These are phyloP conservation scores for Drosophila paramelanica DNA, from an alignment of 2,888 invertebrate species.

Conservation along the genomic window DNA sequence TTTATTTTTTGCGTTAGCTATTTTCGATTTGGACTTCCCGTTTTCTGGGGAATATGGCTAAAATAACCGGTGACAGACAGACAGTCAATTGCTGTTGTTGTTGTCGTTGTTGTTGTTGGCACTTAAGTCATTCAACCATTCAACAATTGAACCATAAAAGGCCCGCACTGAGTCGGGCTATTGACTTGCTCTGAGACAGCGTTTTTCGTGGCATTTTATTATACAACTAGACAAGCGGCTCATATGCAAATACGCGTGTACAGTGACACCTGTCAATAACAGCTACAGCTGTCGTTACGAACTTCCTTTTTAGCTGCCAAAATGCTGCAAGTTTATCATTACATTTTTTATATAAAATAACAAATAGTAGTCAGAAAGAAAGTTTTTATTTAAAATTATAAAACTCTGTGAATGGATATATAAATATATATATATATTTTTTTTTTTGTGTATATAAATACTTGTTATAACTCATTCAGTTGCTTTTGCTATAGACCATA, in stretches of 20 bases:
- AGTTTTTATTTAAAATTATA: too few species aligned
- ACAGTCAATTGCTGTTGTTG: constrained; percentile 6
- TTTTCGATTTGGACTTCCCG: constrained; percentile 34
- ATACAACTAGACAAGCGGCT: constrained; percentile 24
- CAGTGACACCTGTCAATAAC: constrained; percentile 28
- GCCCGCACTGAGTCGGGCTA: constrained; percentile 23
- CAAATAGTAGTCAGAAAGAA: too few species aligned
- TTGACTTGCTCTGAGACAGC: constrained; percentile 26
- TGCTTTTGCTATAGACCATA: constrained; percentile 24
- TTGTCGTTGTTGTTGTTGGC: constrained; percentile 6
- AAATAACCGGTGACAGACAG: constrained; percentile 38
- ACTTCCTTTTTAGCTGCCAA: too few species aligned
- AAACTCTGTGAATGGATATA: too few species aligned
- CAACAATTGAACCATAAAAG: constrained; percentile 41
- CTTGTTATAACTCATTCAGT: constrained; percentile 1
- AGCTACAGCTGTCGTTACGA: background rate
- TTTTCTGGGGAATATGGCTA: constrained; percentile 27
- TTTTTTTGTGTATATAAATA: too few species aligned
- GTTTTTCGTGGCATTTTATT: constrained; percentile 6
- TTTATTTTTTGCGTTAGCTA: constrained; percentile 4
- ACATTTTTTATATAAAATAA: too few species aligned
- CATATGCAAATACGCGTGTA: constrained; percentile 6
- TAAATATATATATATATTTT: too few species aligned
- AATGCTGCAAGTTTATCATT: too few species aligned
- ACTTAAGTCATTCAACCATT: constrained; percentile 43